phyloP scores from a whole-genome alignment of 2,888 invertebrate genomes.

The Tetragonisca angustula region DNA sequence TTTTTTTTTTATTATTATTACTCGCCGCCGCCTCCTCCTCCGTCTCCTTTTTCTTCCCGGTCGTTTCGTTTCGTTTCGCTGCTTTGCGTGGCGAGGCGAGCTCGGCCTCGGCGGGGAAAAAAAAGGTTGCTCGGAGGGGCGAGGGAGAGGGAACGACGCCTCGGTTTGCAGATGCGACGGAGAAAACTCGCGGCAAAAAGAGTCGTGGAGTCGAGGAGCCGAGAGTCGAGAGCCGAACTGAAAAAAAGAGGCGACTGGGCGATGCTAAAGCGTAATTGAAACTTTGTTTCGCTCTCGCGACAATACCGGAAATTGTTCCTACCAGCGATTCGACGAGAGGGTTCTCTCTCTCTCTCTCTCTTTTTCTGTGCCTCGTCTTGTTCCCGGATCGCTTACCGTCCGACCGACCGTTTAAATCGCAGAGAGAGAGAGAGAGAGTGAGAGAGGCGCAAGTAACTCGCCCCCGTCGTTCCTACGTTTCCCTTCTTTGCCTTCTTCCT shows the following conservation, averaged over 20 bases:
- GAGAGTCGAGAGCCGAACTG: conserved; percentile 54
- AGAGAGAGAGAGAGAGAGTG: too few species aligned
- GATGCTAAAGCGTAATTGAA: conserved; percentile 69
- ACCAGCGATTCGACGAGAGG: conserved; percentile 55
- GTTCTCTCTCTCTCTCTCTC: conserved; percentile 24
- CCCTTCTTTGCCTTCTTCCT: not conserved
- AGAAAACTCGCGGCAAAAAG: conserved; percentile 36
- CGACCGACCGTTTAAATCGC: conserved; percentile 57
- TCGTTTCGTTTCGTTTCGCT: not conserved
- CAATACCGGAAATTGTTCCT: conserved; percentile 64
- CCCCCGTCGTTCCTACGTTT: conserved; percentile 25
- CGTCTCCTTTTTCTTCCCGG: not conserved
- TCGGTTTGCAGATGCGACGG: conserved; percentile 16
- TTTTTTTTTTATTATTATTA: not conserved
- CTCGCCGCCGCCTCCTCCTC: not conserved
- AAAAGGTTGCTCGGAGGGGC: not conserved
- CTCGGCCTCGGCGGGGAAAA: too few species aligned
- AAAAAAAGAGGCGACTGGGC: conserved; percentile 63
- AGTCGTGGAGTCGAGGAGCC: not conserved
- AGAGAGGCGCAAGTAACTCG: conserved; percentile 33
- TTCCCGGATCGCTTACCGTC: conserved; percentile 58
- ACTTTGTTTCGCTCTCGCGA: conserved; percentile 65
- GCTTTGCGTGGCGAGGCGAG: not conserved
- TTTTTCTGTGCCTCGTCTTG: conserved; percentile 32
- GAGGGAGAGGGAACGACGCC: not conserved